phyloP scores from a whole-genome alignment of 1,140 invertebrate genomes.

The Lutraria rhynchaena region DNA sequence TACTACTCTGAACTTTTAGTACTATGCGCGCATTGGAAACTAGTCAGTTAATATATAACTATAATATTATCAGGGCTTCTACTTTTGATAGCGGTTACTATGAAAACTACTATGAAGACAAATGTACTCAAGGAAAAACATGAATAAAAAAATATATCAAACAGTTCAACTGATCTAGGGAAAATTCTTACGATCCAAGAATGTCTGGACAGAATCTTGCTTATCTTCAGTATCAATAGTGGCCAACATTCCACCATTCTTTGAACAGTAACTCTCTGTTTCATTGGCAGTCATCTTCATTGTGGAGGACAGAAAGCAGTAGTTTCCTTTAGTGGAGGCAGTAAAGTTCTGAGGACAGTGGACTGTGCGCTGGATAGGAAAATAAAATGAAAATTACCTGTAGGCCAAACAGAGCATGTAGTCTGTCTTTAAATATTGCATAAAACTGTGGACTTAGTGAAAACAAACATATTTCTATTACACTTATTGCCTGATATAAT shows the following conservation, averaged over 20 bases:
- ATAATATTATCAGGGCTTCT: background rate
- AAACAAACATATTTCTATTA: background rate
- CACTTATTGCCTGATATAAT: background rate
- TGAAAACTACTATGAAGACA: background rate
- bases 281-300: slow-evolving; percentile 4
- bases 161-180: too few relatives aligned
- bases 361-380: background rate
- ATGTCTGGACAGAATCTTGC: slow-evolving; percentile 31
- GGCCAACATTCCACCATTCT: background rate
- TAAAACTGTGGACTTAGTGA: background rate
- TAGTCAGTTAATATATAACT: background rate
- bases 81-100: too few relatives aligned
- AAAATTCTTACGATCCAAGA: slow-evolving; percentile 31
- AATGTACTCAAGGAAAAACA: background rate
- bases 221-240: slow-evolving; percentile 37
- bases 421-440: background rate
- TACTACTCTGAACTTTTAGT: background rate
- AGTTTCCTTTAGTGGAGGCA: slow-evolving; percentile 10
- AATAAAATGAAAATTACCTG: background rate
- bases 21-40: background rate
- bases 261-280: slow-evolving; percentile 7
- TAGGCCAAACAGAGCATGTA: background rate
- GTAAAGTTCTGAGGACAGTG: slow-evolving; percentile 24
- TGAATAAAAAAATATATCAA: too few relatives aligned
- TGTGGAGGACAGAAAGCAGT: slow-evolving; percentile 43